Conservation (phyloP, 37 sponge, comb jelly and placozoan species). For the Spongilla lacustris region DNA sequence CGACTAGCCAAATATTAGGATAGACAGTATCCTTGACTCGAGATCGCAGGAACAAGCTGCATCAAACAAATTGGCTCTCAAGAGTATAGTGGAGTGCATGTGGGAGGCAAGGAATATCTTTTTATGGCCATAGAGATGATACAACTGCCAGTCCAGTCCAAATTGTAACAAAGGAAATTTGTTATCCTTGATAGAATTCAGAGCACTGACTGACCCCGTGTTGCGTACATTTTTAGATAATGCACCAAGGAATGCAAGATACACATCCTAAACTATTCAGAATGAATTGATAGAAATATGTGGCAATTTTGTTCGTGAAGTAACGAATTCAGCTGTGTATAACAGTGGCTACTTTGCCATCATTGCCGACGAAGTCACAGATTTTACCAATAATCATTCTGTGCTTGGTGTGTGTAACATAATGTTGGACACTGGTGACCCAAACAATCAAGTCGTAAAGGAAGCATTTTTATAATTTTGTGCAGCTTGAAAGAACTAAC, state of each 20-base stretch:
- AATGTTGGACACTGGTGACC: too few relatives aligned
- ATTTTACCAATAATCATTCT: slow-evolving; percentile 29
- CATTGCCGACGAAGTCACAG: slow-evolving; percentile 73
- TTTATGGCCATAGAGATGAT: slow-evolving; percentile 18
- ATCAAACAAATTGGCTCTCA: too few relatives aligned
- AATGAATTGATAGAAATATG: slow-evolving; percentile 58
- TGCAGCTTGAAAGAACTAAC: too few relatives aligned
- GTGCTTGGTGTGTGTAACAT: too few relatives aligned
- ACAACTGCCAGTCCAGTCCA: too few relatives aligned
- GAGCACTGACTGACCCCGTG: slow-evolving; percentile 11
- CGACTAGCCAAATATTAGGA: too few relatives aligned
- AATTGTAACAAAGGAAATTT: slow-evolving; percentile 12
- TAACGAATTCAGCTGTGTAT: slow-evolving; percentile 37
- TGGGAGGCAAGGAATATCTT: slow-evolving; percentile 4
- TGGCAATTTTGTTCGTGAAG: slow-evolving; percentile 31
- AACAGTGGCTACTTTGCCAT: slow-evolving; percentile 13
- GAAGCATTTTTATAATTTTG: too few relatives aligned
- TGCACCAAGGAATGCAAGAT: slow-evolving; percentile 43
- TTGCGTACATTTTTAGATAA: slow-evolving; percentile 10
- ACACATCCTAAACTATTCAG: slow-evolving; percentile 76
- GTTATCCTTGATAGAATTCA: neutral
- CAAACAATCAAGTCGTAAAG: too few relatives aligned
- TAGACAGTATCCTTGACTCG: too few relatives aligned
- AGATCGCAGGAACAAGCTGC: too few relatives aligned
- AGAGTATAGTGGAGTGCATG: too few relatives aligned